Percentiles rank a stretch among this genome's conserved stretches.
Evolutionary conservation across 2,888 invertebrate species (phyloP).

Genomic region (Drosophila hamatofila): DNA sequence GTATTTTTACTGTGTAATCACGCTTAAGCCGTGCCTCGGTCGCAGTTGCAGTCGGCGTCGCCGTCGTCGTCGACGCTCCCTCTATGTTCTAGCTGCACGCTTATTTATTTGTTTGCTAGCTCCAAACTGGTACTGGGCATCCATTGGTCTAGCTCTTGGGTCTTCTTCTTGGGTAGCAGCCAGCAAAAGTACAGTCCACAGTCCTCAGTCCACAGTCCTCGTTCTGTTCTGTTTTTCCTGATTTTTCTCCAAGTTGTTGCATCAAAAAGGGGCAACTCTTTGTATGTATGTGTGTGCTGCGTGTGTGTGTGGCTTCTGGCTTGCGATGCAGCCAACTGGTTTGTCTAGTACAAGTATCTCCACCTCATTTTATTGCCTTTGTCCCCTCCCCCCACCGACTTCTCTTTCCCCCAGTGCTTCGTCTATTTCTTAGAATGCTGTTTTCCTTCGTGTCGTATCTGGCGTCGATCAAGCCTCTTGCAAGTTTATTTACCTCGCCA

Average conservation of each 20-base stretch:
- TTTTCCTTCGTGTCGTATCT: conserved; percentile 62
- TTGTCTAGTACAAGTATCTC: conserved; percentile 74
- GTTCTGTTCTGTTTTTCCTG: conserved; percentile 63
- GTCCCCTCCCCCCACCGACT: conserved; percentile 11
- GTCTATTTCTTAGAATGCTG: conserved; percentile 72
- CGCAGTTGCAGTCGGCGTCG: conserved; percentile 7
- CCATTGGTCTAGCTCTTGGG: conserved; percentile 49
- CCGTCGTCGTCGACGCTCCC: conserved; percentile 12
- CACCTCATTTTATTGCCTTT: conserved; percentile 59
- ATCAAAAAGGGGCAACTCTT: conserved; percentile 54
- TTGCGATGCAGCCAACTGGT: conserved; percentile 63
- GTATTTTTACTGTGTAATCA: conserved; percentile 63
- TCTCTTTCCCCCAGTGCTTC: conserved; percentile 11
- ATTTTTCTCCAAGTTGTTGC: conserved; percentile 63
- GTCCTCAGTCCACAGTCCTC: conserved; percentile 47
- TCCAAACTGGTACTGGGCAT: conserved; percentile 74
- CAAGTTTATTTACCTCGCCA: conserved; percentile 71
- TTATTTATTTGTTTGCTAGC: conserved; percentile 76
- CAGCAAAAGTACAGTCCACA: conserved; percentile 70
- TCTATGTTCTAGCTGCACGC: conserved; percentile 70
- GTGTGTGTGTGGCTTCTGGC: conserved; percentile 28
- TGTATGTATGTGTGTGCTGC: conserved; percentile 5
- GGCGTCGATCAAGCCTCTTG: conserved; percentile 59
- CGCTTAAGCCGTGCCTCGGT: conserved; percentile 58
- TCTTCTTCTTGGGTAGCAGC: conserved; percentile 14